These are phyloP conservation scores for Eutolmus rufibarbis DNA, from an alignment of 2,888 invertebrate species.

Conservation along the genomic window DNA sequence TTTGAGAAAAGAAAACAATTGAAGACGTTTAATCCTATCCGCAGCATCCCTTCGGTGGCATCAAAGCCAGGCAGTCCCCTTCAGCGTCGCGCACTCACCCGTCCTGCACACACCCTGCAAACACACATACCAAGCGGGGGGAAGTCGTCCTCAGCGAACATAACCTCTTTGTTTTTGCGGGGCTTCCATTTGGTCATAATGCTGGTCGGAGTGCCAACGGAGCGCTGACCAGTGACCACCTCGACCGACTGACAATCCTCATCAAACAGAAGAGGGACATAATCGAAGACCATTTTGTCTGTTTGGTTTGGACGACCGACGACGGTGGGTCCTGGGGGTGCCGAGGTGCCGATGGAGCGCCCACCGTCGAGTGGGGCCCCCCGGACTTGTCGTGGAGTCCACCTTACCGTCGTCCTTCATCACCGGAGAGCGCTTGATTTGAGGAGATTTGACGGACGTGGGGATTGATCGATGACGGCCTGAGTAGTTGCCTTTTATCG, in stretches of 20 bases:
- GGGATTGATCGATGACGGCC: constrained; percentile 33
- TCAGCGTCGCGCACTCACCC: neutral
- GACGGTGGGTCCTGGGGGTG: neutral
- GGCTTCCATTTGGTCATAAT: constrained; percentile 38
- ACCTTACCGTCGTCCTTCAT: neutral
- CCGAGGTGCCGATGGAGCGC: neutral
- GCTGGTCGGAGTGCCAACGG: constrained; percentile 17
- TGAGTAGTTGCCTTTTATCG: constrained; percentile 34
- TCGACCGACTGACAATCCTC: constrained; percentile 43
- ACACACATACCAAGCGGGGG: neutral
- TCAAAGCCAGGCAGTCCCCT: neutral
- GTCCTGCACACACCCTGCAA: neutral
- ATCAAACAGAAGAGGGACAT: constrained; percentile 42
- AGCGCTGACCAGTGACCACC: constrained; percentile 1
- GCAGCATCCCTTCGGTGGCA: neutral
- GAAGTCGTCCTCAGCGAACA: constrained; percentile 19
- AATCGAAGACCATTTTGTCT: constrained; percentile 37
- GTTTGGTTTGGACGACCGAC: neutral
- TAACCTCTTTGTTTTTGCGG: constrained; percentile 39
- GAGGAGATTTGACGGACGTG: constrained; percentile 16
- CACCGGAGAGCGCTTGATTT: neutral
- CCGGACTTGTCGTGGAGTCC: neutral
- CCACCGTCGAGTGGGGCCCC: neutral
- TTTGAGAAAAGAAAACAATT: constrained; percentile 36
- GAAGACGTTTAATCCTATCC: constrained; percentile 39